Conservation (phyloP, 2,888 invertebrate species). For the Nasonia oneida region DNA sequence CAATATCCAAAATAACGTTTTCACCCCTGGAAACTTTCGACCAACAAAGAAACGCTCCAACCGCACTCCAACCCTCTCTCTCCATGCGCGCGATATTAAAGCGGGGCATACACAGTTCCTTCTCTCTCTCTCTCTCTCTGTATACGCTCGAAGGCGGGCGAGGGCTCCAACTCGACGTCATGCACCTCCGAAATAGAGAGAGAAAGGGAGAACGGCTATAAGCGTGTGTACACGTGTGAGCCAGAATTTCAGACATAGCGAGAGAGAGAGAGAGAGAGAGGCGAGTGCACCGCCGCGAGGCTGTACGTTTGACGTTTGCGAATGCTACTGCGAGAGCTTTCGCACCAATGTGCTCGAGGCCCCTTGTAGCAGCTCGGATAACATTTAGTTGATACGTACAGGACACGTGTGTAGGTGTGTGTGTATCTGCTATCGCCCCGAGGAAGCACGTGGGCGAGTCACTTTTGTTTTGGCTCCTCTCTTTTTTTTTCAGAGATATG, state of each 20-base stretch:
- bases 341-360: slow-evolving; percentile 21
- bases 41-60: not conserved
- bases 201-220: not conserved
- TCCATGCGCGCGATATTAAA: not conserved
- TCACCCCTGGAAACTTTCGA: not conserved
- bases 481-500: not conserved
- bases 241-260: not conserved
- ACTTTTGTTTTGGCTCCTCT: not conserved
- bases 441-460: not conserved
- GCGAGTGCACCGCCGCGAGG: slow-evolving; percentile 15
- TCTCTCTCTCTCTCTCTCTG: not conserved
- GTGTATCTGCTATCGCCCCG: not conserved
- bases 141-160: not conserved
- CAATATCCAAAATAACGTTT: slow-evolving; percentile 3
- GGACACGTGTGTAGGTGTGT: slow-evolving; percentile 6
- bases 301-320: slow-evolving; percentile 21
- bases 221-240: not conserved
- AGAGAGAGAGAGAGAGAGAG: too few relatives aligned
- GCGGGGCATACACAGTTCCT: not conserved
- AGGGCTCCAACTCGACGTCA: not conserved
- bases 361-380: slow-evolving; percentile 21
- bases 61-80: not conserved
- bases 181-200: not conserved
- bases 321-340: not conserved
- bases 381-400: not conserved